Base-by-base conservation (phyloP, 2,888 invertebrate genomes). In the Morinoia aosen region DNA sequence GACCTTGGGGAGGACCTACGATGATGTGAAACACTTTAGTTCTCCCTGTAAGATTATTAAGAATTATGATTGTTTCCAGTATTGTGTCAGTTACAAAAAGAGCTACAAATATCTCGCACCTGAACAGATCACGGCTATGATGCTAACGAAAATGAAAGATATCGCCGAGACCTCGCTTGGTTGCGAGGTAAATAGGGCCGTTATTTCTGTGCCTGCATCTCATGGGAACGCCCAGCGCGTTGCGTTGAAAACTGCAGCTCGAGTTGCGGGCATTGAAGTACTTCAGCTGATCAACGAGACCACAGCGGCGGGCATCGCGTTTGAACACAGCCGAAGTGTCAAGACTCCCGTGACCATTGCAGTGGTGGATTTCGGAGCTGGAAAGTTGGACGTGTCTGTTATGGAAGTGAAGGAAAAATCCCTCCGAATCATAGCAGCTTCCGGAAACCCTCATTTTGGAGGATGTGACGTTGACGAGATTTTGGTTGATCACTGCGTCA, bases 261-360 rank as follows among this genome's bases (percentile, higher is more conserved):
- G 8, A 88, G 39, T 33, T 11, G 88, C 88, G 4, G 88, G 88
- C 33, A 12, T 88, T 8, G 88, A 88, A 39, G 12, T 88, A 12
- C 88, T 88, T 33, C 88, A 88, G 88, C n/a, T 88, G 88, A 39
- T 88, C n/a, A 88, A 88, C 39, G n/a, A 88, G 39, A 88, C 88
- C 98, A 99, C 88, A 39, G 88, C 88, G 39, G 88, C 39, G 25
- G 88, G 88, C 25, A n/a, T 88, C 88, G 88, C 88, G 12, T 88
- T 39, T 39, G 88, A 88, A 88, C 1, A 88, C 12, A 39, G 8
- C 88, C 88, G 88, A 39, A 39, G 8, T 88, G 88, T 39, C n/a
- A 88, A 0, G 8, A 19, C 76, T 39, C n/a, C 58, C 33, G 64
- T 64, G 64, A 58, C n/a, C 16, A 33, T 93, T 16, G 58, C 58